phyloP scores from a whole-genome alignment of 2,113 vertebrate species.

The Zosterops pallidus region DNA sequence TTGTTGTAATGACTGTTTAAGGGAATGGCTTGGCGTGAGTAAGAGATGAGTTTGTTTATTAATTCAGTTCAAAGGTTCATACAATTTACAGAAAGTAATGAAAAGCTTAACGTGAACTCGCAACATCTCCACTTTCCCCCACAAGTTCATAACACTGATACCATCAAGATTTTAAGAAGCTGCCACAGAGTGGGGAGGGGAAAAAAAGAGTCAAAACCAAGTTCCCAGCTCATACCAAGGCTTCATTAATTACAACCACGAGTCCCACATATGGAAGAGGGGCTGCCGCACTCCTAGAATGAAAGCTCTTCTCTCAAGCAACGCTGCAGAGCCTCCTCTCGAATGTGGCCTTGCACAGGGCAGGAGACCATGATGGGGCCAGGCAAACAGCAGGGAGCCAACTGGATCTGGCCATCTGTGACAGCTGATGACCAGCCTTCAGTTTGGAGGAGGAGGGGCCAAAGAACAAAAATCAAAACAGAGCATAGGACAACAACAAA shows the following conservation, averaged over 20 bases:
- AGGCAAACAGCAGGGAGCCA: not conserved
- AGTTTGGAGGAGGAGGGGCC: not conserved
- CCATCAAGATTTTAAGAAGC: not conserved
- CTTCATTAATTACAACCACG: not conserved
- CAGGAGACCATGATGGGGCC: fast-evolving
- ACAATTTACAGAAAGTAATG: slow-evolving; percentile 15
- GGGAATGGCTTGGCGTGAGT: not conserved
- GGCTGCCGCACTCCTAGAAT: fast-evolving
- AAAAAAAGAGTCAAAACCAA: not conserved
- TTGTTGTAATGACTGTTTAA: not conserved
- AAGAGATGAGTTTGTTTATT: not conserved
- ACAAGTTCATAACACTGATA: not conserved
- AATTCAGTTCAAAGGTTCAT: not conserved
- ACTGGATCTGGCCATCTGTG: not conserved
- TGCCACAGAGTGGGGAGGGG: fast-evolving
- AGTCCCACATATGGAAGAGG: not conserved
- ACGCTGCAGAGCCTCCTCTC: not conserved
- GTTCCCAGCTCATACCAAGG: not conserved
- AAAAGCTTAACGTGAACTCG: not conserved
- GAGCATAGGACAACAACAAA: not conserved
- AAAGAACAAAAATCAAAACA: not conserved
- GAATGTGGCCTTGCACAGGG: not conserved
- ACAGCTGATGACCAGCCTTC: fast-evolving
- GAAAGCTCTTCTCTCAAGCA: not conserved
- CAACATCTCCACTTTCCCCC: not conserved